Evolutionary conservation across 2,113 vertebrate species (phyloP), one percentile per base, ranked within the genome.

Genomic region (Rynchops niger): DNA sequence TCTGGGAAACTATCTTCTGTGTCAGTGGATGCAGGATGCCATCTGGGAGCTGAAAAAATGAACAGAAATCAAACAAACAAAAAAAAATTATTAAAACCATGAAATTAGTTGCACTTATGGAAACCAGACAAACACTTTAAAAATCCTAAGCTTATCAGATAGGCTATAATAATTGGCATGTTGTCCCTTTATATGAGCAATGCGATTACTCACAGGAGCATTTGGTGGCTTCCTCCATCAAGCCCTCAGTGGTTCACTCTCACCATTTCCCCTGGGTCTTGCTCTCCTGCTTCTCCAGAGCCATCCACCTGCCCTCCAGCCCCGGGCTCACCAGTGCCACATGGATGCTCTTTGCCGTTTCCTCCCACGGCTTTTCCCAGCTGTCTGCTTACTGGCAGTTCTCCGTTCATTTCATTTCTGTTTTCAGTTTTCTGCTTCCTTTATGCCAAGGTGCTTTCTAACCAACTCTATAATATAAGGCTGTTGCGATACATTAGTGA

Each of bases 21-120:
- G 91, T 92, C 69, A 59, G 85, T 88, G 65, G 89, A 81, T 95
- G 49, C 78, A 96, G 81, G 89, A 97, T 97, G 72, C 96, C 96
- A 95, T 94, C 92, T 97, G 96, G 94, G 89, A 97, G 58, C 67
- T 91, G 69, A 95, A 95, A 94, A 97, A 95, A 93, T 50, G 88
- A 96, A 90, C 86, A 86, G 80, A 95, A 96, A 93, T 94, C 86
- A 94, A 71, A 87, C 43, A 71, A 79, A 72, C 50, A 83, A 69
- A 69, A 73, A 13, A 62, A 56, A 61, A 61, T 3, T 1, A 90
- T 77, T 78, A 79, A 96, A 95, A 5, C 0, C 61, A 53, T 3
- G 8, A 88, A 86, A 94, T 95, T 56, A 94, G 63, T 88, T 74
- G 65, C 52, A 81, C 65, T 96, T 94, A 58, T 4, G 25, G 72